Conservation (phyloP, 2,113 vertebrate genomes). For the Nannospalax galili region DNA sequence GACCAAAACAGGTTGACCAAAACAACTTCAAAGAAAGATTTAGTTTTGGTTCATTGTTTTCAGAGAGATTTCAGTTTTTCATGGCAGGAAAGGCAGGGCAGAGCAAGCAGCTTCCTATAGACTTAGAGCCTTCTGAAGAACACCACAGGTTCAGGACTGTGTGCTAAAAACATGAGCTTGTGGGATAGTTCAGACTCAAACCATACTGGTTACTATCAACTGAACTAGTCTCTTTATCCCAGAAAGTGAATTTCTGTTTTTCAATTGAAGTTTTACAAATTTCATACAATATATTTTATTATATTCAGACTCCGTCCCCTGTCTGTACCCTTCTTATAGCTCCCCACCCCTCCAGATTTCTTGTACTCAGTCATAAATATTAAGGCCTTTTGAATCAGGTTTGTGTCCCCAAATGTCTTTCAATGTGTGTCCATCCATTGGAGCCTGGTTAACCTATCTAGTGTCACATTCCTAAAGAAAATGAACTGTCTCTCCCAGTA, state of each 20-base stretch:
- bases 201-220: neutral
- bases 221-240: neutral
- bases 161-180: neutral
- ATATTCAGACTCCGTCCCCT: too few species aligned
- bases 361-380: constrained; percentile 8
- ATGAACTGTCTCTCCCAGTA: too few species aligned
- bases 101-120: neutral
- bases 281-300: too few species aligned
- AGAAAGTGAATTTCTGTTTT: neutral
- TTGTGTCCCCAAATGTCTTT: neutral
- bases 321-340: too few species aligned
- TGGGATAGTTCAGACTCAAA: neutral
- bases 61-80: too few species aligned
- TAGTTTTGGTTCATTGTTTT: neutral
- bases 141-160: neutral
- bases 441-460: too few species aligned
- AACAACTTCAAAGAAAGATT: neutral
- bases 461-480: too few species aligned
- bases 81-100: neutral
- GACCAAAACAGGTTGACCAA: neutral
- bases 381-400: neutral
- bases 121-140: neutral
- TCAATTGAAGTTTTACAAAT: neutral
- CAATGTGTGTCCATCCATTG: too few species aligned
- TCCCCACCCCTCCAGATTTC: neutral